These are phyloP conservation scores for Nemopilema nomurai DNA, from an alignment of 30 jellyfish, hydroid and myxozoan species.

Conservation along the genomic window DNA sequence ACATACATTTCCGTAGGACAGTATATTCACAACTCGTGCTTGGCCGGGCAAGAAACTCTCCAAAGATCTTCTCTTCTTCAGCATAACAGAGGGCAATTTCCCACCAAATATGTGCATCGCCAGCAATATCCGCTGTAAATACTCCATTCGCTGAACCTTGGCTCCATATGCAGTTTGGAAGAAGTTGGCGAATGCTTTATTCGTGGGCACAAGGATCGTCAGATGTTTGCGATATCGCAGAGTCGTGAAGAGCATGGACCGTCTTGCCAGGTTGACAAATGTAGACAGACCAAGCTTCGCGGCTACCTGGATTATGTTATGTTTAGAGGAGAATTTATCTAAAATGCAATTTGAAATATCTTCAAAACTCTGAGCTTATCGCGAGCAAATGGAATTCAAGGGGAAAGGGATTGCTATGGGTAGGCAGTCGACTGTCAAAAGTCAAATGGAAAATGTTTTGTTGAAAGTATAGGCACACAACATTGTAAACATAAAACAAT, in stretches of 20 bases:
- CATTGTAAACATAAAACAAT: too few species aligned
- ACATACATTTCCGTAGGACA: slow-evolving; percentile 9
- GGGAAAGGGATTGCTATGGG: background rate
- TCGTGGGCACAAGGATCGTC: slow-evolving; percentile 40
- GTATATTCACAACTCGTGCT: slow-evolving; percentile 15
- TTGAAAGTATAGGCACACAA: too few species aligned
- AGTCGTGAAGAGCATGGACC: background rate
- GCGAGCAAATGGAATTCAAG: background rate
- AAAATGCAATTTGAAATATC: background rate
- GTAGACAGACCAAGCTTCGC: slow-evolving; percentile 18
- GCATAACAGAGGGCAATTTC: slow-evolving; percentile 45
- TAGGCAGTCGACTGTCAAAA: background rate
- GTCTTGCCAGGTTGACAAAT: slow-evolving; percentile 10
- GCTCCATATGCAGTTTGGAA: slow-evolving; percentile 14
- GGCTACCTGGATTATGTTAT: slow-evolving; percentile 31
- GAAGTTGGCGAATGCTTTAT: slow-evolving; percentile 13
- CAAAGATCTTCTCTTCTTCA: slow-evolving; percentile 2
- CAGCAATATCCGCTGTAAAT: background rate
- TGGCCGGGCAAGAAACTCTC: slow-evolving; percentile 38
- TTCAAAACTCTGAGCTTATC: background rate
- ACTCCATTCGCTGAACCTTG: background rate
- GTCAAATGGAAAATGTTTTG: too few species aligned
- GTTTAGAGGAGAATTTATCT: slow-evolving; percentile 15
- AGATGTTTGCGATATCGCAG: background rate
- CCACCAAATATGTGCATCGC: slow-evolving; percentile 51